These are phyloP conservation scores for Cossypha dichroa DNA, from an alignment of 2,797 vertebrate species.

Conservation along the genomic window DNA sequence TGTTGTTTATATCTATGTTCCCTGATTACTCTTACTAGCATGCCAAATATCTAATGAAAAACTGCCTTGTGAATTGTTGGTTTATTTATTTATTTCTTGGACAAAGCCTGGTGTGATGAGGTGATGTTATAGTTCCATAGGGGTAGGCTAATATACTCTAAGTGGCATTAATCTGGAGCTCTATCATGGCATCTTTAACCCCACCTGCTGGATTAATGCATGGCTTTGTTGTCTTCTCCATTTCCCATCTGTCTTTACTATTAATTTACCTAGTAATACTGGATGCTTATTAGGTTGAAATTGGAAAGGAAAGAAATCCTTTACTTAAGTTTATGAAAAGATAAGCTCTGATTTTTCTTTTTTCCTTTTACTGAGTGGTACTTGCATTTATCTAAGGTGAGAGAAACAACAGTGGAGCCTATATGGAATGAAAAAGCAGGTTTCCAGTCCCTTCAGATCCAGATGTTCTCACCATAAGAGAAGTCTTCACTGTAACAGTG, in stretches of 20 bases:
- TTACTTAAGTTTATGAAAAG: not conserved
- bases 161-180: not conserved
- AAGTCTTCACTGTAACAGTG: not conserved
- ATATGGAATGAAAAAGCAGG: not conserved
- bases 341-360: not conserved
- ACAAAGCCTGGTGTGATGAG: not conserved
- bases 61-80: slow-evolving; percentile 13
- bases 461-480: not conserved
- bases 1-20: not conserved
- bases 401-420: not conserved
- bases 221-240: not conserved
- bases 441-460: not conserved
- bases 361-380: not conserved
- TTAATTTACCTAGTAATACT: not conserved
- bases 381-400: not conserved
- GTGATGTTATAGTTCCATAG: not conserved
- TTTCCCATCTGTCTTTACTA: not conserved
- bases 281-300: not conserved
- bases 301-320: not conserved
- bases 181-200: not conserved
- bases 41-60: slow-evolving; percentile 39
- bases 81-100: not conserved
- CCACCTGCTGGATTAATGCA: not conserved
- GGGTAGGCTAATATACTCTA: not conserved
- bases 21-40: not conserved